Evolutionary conservation across 2,113 vertebrate genomes (phyloP), one percentile per base, ranked within the genome.

Genomic region (Sapajus apella): DNA sequence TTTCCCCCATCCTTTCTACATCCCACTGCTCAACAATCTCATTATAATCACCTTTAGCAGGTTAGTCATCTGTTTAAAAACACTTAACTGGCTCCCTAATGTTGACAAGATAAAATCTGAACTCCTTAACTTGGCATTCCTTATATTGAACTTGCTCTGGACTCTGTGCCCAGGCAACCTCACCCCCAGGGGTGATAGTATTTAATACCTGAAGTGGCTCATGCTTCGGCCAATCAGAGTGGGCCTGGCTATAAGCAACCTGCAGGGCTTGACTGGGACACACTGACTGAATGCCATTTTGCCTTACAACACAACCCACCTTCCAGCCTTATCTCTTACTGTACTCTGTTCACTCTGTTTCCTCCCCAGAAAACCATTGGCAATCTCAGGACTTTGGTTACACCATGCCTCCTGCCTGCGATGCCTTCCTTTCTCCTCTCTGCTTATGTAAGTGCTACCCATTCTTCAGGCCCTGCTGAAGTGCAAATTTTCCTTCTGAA

Each of bases 91-190:
- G 64, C 76, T 95, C 81, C 80, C 85, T 90, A 77, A 95, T 90
- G 81, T 68, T 90, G 87, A 96, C 82, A 73, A 97, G 97, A 96
- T 97, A 97, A 95, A 95, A 97, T 97, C 97, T 97, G 95, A 96
- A 95, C 87, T 98, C 91, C 83, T 93, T 93, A 70, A 95, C 94
- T 97, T 96, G 96, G 95, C 97, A 94, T 94, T 87, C 87, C 75
- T 61, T 93, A 64, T 55, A 87, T 68, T 8, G 35, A 96, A 84
- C 55, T 94, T 94, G 84, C 84, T 90, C 72, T 97, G 90, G 90
- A 80, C 50, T 97, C 96, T 43, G 66, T 94, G 94, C 70, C 87
- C 89, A 91, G 75, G 87, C 91, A 90, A 50, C 72, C 52, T 93
- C 66, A 52, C 83, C 96, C 8, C 8, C 43, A 27, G 81, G 96